Base-by-base conservation (phyloP, 2,113 vertebrate species). In the Serinus canaria region DNA sequence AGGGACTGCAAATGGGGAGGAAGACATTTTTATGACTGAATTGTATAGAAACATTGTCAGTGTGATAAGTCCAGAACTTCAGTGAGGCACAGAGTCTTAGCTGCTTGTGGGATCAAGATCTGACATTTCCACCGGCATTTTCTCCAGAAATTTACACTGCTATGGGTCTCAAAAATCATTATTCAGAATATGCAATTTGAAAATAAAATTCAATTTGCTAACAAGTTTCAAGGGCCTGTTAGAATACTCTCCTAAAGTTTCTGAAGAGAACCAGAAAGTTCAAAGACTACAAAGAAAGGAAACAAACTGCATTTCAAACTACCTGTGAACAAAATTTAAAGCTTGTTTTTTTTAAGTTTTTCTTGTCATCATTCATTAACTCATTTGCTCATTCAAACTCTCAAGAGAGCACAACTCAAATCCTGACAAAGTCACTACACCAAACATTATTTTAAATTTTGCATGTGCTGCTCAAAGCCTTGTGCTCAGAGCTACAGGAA, bases 341-440 rank as follows among this genome's bases (percentile, higher is more conserved):
- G 52, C 89, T 53, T 82, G 58, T 19, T 85, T 37, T 4, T 92
- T 91, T 93, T 89, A 95, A 96, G 72, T 22, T 78, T 91, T 64
- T 76, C 87, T 67, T 96, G 92, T 93, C 92, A 94, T 93, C 76
- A 33, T 91, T 94, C 79, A 93, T 96, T 93, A 95, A 84, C 66
- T 92, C 91, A 94, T 94, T 94, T 94, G 59, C 67, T 93, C 55
- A 31, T 52, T 92, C 73, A 68, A 77, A 83, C 52, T 53, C 85
- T 87, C 87, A 41, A 24, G 91, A 83, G 90, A 78, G 22, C 53
- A 87, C 90, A 64, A 31, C 56, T 60, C 59, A 72, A 95, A 95
- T 75, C 76, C 78, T 82, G 79, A 72, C 85, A 80, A 89, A 94
- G 72, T 73, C 77, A 73, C 81, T 31, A 52, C 64, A 46, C 30